These are phyloP conservation scores for Noctua comes DNA, from an alignment of 2,888 invertebrate genomes.

Conservation along the genomic window DNA sequence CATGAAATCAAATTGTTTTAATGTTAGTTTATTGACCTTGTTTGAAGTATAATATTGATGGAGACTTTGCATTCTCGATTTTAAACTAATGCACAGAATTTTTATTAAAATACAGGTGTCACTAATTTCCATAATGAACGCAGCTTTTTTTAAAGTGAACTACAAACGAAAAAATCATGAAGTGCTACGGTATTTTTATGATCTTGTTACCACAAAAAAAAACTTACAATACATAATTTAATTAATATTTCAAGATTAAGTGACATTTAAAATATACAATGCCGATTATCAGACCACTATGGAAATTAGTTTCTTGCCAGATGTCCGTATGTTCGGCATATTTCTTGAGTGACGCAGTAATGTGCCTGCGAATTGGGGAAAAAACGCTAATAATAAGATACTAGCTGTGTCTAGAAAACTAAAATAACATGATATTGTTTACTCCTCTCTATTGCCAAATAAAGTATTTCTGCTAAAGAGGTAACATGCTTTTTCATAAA, in stretches of 20 bases:
- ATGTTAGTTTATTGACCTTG: constrained; percentile 53
- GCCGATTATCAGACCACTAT: constrained; percentile 20
- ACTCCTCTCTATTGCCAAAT: constrained; percentile 1
- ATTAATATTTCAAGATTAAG: not conserved
- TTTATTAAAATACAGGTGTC: not conserved
- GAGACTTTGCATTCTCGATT: not conserved
- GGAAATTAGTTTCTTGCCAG: constrained; percentile 33
- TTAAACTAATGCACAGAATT: not conserved
- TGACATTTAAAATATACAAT: constrained; percentile 22
- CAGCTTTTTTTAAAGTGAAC: not conserved
- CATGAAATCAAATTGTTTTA: constrained; percentile 33
- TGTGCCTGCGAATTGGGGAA: not conserved
- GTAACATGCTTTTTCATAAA: not conserved
- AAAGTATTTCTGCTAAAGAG: not conserved
- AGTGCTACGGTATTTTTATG: not conserved
- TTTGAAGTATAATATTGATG: not conserved
- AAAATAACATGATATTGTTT: not conserved
- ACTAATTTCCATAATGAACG: constrained; percentile 2
- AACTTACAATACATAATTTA: not conserved
- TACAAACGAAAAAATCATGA: not conserved
- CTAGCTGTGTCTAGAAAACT: not conserved
- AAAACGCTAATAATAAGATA: not conserved
- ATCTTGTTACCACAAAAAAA: not conserved
- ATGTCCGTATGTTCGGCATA: constrained; percentile 18
- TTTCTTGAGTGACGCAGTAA: constrained; percentile 6